Evolutionary conservation across 2,888 invertebrate genomes (phyloP).

Genomic region (Pecten maximus): DNA sequence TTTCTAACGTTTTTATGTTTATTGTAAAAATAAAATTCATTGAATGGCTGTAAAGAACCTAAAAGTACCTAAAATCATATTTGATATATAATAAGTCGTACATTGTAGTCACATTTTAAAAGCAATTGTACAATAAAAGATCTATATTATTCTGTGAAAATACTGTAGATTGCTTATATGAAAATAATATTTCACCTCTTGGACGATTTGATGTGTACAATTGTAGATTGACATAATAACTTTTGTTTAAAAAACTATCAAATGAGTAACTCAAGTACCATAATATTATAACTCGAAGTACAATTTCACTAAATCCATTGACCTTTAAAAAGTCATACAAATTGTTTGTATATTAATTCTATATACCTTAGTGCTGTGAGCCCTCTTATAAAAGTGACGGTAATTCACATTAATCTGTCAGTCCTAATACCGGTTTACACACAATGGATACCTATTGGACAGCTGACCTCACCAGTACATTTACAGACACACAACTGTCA

Average conservation of each 20-base stretch:
- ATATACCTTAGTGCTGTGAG: neutral
- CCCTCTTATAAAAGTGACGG: neutral
- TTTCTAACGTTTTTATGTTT: no score
- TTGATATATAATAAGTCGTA: no score
- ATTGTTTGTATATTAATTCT: neutral
- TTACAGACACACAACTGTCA: neutral
- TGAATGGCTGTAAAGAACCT: no score
- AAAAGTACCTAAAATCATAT: no score
- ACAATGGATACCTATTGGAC: neutral
- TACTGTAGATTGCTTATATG: neutral
- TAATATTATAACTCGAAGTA: neutral
- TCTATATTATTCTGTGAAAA: no score
- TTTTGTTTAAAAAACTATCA: neutral
- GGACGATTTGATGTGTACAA: neutral
- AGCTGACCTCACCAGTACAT: neutral
- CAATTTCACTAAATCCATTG: neutral
- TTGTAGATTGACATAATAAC: neutral
- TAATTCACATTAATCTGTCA: conserved; percentile 19
- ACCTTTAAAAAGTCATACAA: neutral
- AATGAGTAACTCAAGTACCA: neutral
- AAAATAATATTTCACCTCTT: neutral
- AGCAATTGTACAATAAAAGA: no score
- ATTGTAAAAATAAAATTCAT: no score
- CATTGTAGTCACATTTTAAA: no score
- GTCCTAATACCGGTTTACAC: conserved; percentile 20